Evolutionary conservation across 2,113 vertebrate species (phyloP).

Genomic region (Ptyas mucosa): DNA sequence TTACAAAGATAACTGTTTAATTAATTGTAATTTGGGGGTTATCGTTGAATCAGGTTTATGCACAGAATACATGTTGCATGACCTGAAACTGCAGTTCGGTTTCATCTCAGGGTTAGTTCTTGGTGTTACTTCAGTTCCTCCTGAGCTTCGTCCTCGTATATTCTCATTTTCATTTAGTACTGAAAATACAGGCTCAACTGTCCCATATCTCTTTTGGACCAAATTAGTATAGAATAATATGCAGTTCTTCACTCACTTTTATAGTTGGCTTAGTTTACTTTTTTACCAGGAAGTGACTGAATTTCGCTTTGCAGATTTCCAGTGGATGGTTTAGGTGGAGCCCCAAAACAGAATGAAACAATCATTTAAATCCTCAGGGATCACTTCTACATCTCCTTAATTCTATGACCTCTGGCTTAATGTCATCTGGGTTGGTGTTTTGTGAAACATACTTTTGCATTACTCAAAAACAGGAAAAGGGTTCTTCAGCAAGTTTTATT

Average conservation of each 20-base stretch:
- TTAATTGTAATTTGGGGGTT: background rate
- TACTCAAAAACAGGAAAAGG: background rate
- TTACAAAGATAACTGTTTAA: background rate
- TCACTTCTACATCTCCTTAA: background rate
- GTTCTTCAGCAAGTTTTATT: background rate
- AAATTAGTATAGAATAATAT: background rate
- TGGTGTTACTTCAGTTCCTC: background rate
- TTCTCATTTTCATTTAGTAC: background rate
- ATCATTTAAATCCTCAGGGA: background rate
- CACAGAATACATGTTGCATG: background rate
- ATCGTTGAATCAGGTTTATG: no score
- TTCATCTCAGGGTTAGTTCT: background rate
- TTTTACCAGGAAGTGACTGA: background rate
- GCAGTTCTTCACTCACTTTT: background rate
- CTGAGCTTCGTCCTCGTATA: background rate
- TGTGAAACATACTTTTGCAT: background rate
- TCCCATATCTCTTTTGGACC: background rate
- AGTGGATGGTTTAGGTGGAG: background rate
- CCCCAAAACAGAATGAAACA: background rate
- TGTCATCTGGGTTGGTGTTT: background rate
- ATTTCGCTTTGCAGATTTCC: background rate
- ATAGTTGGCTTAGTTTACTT: background rate
- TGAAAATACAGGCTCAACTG: background rate
- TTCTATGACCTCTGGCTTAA: background rate
- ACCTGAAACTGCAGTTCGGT: background rate